phyloP scores from a whole-genome alignment of 2,113 vertebrate species.

The Gnathonemus longibarbis region DNA sequence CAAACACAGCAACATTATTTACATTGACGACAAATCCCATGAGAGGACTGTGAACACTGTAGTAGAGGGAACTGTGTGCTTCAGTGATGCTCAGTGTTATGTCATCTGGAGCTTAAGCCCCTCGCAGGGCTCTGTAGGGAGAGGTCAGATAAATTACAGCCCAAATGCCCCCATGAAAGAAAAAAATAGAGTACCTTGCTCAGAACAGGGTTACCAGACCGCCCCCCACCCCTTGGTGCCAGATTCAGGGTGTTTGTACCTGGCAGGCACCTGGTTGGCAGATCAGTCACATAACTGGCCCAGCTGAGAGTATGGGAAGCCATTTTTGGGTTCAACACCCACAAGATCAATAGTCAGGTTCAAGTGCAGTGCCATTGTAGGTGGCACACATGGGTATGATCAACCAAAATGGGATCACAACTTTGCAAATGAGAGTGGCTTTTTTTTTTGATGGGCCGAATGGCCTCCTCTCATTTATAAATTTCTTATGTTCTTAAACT shows the following conservation, averaged over 20 bases:
- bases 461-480: no score
- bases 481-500: neutral
- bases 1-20: neutral
- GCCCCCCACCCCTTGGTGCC: no score
- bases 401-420: neutral
- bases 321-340: neutral
- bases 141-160: neutral
- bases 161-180: neutral
- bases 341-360: neutral
- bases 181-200: no score
- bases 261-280: neutral
- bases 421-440: neutral
- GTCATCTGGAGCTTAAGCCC: neutral
- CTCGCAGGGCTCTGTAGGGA: neutral
- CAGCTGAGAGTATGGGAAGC: no score
- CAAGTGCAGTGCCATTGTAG: neutral
- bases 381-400: neutral
- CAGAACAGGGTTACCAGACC: no score
- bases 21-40: neutral
- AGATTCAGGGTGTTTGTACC: no score
- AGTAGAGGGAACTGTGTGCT: neutral
- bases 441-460: neutral
- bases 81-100: neutral
- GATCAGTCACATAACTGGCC: neutral
- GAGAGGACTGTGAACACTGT: neutral